Conservation (phyloP, 1,140 invertebrate species). For the Drosophila tani region DNA sequence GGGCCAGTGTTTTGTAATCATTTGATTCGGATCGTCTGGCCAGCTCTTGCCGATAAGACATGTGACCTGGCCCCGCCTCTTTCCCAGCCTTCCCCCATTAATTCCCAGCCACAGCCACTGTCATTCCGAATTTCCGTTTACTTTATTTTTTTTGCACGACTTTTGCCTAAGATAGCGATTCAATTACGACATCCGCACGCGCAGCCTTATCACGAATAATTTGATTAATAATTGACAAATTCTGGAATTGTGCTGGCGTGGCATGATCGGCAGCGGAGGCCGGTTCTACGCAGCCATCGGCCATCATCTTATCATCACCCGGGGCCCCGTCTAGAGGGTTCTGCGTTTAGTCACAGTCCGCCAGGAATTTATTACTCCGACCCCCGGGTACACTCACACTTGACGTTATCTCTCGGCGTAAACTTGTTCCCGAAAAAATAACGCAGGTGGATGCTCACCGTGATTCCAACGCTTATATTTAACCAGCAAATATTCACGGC, state of each 20-base stretch:
- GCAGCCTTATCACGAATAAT: conserved; percentile 53
- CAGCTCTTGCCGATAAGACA: conserved; percentile 34
- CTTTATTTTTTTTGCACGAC: conserved; percentile 30
- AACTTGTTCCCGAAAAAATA: conserved; percentile 12
- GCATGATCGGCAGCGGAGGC: conserved; percentile 44
- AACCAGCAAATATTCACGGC: conserved; percentile 50
- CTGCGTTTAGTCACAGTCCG: conserved; percentile 34
- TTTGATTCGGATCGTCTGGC: conserved; percentile 27
- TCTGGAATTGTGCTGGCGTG: conserved; percentile 33
- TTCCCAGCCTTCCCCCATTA: conserved; percentile 17
- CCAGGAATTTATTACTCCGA: conserved; percentile 37
- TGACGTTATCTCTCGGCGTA: conserved; percentile 22
- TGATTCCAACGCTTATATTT: conserved; percentile 42
- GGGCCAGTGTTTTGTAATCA: conserved; percentile 48
- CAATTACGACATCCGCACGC: conserved; percentile 55
- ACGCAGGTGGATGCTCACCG: conserved; percentile 19
- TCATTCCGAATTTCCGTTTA: conserved; percentile 25
- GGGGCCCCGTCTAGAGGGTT: conserved; percentile 9
- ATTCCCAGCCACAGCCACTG: conserved; percentile 12
- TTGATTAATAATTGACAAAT: conserved; percentile 58
- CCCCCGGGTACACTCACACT: conserved; percentile 33
- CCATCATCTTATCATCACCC: conserved; percentile 27
- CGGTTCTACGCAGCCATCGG: conserved; percentile 15
- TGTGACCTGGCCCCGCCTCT: conserved; percentile 42
- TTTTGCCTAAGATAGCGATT: conserved; percentile 33